These are phyloP conservation scores for Ataeniobius toweri DNA, from an alignment of 2,797 vertebrate genomes.

Conservation along the genomic window DNA sequence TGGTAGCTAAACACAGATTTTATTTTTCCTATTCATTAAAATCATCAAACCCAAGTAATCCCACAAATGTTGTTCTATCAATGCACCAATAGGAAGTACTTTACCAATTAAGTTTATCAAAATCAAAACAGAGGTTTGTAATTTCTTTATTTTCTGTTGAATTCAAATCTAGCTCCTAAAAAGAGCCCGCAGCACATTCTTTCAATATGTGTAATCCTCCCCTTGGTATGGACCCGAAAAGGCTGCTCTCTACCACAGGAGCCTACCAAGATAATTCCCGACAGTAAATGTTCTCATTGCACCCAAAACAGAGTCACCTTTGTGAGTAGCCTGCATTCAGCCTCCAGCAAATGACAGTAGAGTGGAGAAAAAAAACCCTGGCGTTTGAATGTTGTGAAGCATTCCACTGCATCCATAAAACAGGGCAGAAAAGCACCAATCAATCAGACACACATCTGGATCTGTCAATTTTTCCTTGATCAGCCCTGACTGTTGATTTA, in stretches of 20 bases:
- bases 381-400: constrained; percentile 26
- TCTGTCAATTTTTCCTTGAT: no score
- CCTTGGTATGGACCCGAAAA: no score
- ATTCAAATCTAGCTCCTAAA: no score
- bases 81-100: background rate
- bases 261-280: no score
- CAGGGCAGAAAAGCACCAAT: background rate
- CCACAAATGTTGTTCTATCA: background rate
- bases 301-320: background rate
- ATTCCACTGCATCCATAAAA: constrained; percentile 11
- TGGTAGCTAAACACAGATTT: background rate
- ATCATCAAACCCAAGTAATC: background rate
- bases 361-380: background rate
- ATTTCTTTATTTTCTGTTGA: no score
- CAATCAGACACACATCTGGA: background rate
- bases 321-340: background rate
- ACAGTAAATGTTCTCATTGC: background rate
- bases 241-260: no score
- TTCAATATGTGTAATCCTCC: no score
- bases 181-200: no score
- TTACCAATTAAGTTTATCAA: no score
- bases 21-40: background rate
- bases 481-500: background rate
- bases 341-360: background rate
- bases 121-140: no score